A percentile compares a stretch with the other conserved stretches of the same genome.
Evolutionary conservation across 1,140 invertebrate species (phyloP).

Genomic region (Reticulitermes speratus): DNA sequence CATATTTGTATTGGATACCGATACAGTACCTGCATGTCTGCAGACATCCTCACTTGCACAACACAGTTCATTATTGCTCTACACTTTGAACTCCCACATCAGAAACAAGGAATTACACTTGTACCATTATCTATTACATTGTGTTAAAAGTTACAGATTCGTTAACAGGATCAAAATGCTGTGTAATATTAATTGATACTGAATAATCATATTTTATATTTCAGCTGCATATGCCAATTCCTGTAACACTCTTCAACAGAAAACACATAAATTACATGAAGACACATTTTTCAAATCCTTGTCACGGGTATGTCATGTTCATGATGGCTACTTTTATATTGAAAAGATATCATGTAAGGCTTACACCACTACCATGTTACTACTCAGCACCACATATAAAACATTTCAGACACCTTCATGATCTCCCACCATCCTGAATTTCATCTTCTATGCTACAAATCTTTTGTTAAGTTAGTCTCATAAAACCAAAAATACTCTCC

Average conservation of each 20-base stretch:
- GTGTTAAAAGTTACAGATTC: not conserved
- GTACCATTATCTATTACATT: not conserved
- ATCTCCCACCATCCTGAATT: too few species aligned
- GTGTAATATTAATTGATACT: not conserved
- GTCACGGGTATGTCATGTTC: too few species aligned
- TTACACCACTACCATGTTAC: too few species aligned
- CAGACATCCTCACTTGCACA: not conserved
- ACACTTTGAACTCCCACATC: not conserved
- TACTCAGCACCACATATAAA: too few species aligned
- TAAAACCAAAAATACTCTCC: too few species aligned
- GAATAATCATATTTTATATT: not conserved
- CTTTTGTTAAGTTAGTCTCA: too few species aligned
- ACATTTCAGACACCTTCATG: too few species aligned
- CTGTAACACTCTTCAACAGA: not conserved
- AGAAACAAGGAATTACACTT: slow-evolving; percentile 3
- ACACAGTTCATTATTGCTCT: not conserved
- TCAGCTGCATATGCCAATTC: slow-evolving; percentile 4
- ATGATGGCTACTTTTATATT: too few species aligned
- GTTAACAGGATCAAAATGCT: not conserved
- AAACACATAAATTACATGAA: not conserved
- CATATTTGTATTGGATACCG: not conserved
- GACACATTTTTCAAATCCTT: too few species aligned
- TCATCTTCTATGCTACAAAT: too few species aligned
- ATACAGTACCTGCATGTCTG: not conserved
- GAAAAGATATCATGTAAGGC: too few species aligned